Evolutionary conservation across 2,888 invertebrate species (phyloP).

Genomic region (Pachydiplax longipennis): DNA sequence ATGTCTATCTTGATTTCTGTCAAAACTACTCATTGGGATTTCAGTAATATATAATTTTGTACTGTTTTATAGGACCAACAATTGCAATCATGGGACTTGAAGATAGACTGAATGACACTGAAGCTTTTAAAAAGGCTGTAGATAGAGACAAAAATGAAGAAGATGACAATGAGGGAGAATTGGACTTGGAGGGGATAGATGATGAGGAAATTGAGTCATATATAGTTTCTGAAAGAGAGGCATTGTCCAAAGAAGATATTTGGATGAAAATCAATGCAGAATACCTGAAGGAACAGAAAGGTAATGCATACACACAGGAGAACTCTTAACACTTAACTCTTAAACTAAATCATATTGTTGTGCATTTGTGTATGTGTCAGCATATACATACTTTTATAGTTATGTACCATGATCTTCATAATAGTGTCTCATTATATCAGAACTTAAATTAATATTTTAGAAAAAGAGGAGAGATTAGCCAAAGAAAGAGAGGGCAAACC

Average conservation of each 20-base stretch:
- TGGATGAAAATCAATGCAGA: constrained; percentile 91
- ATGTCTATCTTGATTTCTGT: too few species aligned
- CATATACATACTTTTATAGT: too few species aligned
- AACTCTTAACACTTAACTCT: too few species aligned
- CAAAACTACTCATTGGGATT: too few species aligned
- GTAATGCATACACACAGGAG: constrained; percentile 62
- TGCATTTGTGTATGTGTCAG: too few species aligned
- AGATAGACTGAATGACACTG: constrained; percentile 61
- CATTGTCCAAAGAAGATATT: constrained; percentile 77
- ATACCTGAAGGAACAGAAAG: constrained; percentile 83
- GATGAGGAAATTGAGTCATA: constrained; percentile 90
- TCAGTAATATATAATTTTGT: neutral
- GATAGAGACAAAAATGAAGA: constrained; percentile 51
- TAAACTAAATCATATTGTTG: too few species aligned
- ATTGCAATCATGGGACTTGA: constrained; percentile 81
- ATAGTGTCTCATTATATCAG: too few species aligned
- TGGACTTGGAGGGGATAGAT: constrained; percentile 79
- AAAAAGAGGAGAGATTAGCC: constrained; percentile 81
- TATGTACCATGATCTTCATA: too few species aligned
- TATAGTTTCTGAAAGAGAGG: constrained; percentile 83
- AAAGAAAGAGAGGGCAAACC: constrained; percentile 87
- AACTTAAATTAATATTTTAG: constrained; percentile 63
- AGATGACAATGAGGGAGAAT: constrained; percentile 60
- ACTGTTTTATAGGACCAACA: constrained; percentile 55
- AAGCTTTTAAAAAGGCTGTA: neutral